Conservation (phyloP, 2,113 vertebrate species). For the Rhea americana region DNA sequence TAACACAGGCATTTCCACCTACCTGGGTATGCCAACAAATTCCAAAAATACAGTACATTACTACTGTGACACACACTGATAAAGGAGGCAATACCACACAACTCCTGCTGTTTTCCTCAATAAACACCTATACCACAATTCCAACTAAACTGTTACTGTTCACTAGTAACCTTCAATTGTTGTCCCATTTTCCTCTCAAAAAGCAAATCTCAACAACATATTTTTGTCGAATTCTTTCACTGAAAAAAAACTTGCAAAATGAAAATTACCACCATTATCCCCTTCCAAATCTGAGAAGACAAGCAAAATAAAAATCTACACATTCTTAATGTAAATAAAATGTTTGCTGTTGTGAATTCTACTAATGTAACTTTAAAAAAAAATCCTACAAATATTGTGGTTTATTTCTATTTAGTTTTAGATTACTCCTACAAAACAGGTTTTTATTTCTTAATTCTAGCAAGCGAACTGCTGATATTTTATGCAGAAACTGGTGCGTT, state of each 20-base stretch:
- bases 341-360: background rate
- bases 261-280: background rate
- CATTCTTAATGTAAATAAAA: background rate
- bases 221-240: background rate
- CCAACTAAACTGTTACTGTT: background rate
- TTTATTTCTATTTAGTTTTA: background rate
- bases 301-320: background rate
- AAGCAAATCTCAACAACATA: background rate
- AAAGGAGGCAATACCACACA: background rate
- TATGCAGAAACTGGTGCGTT: background rate
- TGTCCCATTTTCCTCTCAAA: background rate
- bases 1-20: background rate
- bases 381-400: background rate
- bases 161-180: background rate
- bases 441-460: background rate
- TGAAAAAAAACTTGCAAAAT: background rate
- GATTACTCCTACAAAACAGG: background rate
- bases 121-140: background rate
- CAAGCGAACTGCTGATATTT: background rate
- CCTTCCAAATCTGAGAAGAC: background rate
- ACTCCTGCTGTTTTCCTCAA: background rate
- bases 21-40: background rate
- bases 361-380: background rate
- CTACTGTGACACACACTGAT: background rate
- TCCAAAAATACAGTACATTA: background rate